A percentile compares a stretch with the other conserved stretches of the same genome.
Evolutionary conservation across 2,113 vertebrate species (phyloP).

Genomic region (Hippocampus comes): DNA sequence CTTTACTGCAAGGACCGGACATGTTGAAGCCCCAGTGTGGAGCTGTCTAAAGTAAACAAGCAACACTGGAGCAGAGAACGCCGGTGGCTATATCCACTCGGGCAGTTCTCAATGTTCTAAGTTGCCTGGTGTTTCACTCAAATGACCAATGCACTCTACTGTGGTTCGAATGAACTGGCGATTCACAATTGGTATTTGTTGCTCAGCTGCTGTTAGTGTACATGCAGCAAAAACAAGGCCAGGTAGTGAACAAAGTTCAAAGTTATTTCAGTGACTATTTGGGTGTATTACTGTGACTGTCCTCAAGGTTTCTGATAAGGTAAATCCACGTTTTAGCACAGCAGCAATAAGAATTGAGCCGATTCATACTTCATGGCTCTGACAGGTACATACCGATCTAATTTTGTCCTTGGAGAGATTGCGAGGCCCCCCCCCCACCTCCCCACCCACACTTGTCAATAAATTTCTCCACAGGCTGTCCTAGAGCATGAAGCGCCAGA

Average conservation of each 20-base stretch:
- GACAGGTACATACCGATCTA: constrained; percentile 66
- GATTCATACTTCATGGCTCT: constrained; percentile 65
- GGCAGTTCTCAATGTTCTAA: constrained; percentile 34
- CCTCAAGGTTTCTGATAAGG: constrained; percentile 17
- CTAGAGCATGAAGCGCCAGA: constrained; percentile 31
- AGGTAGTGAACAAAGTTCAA: background rate
- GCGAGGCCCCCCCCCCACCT: constrained; percentile 30
- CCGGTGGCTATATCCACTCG: constrained; percentile 46
- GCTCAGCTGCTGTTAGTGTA: constrained; percentile 14
- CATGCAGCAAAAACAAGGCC: background rate
- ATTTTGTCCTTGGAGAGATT: constrained; percentile 70
- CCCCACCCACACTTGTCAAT: constrained; percentile 27
- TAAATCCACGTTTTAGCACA: constrained; percentile 35
- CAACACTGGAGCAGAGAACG: constrained; percentile 42
- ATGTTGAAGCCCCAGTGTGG: constrained; percentile 35
- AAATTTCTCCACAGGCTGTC: constrained; percentile 42
- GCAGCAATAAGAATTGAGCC: constrained; percentile 27
- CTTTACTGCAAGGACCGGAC: constrained; percentile 42
- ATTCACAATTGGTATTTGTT: constrained; percentile 29
- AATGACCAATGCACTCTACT: constrained; percentile 17
- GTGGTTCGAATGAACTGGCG: constrained; percentile 15
- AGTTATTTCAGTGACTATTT: constrained; percentile 11
- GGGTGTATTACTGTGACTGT: constrained; percentile 20
- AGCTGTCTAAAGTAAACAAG: constrained; percentile 57
- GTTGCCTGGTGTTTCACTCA: constrained; percentile 45